Conservation (phyloP, 92 coral and sea anemone genomes). For the Hydrozoanthus gracilis region DNA sequence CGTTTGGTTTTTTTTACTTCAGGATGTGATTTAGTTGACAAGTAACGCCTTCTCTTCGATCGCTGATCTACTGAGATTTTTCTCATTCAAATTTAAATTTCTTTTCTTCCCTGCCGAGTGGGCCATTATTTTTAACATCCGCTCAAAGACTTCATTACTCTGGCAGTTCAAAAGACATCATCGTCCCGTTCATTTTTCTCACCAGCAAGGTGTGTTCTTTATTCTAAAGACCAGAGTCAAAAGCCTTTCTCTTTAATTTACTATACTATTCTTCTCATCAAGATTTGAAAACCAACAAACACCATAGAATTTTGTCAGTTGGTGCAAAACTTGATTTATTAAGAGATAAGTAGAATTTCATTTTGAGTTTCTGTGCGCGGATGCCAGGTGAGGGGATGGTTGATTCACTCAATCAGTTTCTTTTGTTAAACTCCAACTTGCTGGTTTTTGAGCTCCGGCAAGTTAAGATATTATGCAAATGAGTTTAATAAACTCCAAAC, state of each 20-base stretch:
- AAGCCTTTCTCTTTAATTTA: slow-evolving; percentile 21
- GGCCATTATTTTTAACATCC: slow-evolving; percentile 32
- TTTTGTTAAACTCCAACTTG: slow-evolving; percentile 31
- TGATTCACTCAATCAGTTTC: slow-evolving; percentile 36
- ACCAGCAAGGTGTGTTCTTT: background rate
- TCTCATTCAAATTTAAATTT: slow-evolving; percentile 41
- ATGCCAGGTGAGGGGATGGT: slow-evolving; percentile 26
- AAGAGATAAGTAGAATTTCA: slow-evolving; percentile 41
- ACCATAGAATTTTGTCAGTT: slow-evolving; percentile 21
- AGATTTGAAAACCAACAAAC: slow-evolving; percentile 29
- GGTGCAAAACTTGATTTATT: slow-evolving; percentile 47
- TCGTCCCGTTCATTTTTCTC: slow-evolving; percentile 19
- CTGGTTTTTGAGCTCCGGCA: slow-evolving; percentile 20
- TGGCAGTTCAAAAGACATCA: slow-evolving; percentile 32
- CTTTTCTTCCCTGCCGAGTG: slow-evolving; percentile 35
- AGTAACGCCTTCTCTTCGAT: slow-evolving; percentile 3
- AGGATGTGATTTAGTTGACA: background rate
- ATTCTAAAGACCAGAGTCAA: background rate
- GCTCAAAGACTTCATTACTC: slow-evolving; percentile 41
- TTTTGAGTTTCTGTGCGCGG: slow-evolving; percentile 24
- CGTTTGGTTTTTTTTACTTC: background rate
- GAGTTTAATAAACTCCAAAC: slow-evolving; percentile 13
- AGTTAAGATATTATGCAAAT: slow-evolving; percentile 49
- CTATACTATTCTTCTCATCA: slow-evolving; percentile 13
- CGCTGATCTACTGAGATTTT: slow-evolving; percentile 37